These are phyloP conservation scores for Hylaea fasciaria DNA, from an alignment of 2,888 invertebrate genomes.

Conservation along the genomic window DNA sequence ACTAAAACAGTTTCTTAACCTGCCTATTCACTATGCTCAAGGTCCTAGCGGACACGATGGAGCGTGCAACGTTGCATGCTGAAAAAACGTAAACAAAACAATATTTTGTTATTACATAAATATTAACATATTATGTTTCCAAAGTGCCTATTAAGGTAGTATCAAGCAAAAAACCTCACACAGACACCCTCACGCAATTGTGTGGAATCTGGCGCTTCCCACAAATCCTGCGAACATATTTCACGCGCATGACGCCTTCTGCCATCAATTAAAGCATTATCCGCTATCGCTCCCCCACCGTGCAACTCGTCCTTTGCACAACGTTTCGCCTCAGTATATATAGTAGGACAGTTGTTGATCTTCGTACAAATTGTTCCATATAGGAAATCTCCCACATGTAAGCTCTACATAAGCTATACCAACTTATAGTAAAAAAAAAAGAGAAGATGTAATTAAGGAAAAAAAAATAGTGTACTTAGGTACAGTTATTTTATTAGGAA, in stretches of 20 bases:
- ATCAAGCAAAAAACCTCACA: constrained; percentile 3
- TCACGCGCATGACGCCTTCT: constrained; percentile 35
- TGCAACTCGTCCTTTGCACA: constrained; percentile 31
- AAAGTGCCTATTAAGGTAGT: neutral
- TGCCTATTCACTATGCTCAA: no score
- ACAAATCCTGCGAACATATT: constrained; percentile 44
- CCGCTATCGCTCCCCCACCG: constrained; percentile 43
- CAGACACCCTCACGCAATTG: constrained; percentile 27
- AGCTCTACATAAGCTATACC: no score
- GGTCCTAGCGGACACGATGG: no score
- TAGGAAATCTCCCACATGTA: neutral
- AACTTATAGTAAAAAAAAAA: no score
- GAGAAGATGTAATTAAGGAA: no score
- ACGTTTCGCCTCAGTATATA: neutral
- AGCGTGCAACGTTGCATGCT: no score
- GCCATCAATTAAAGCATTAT: constrained; percentile 46
- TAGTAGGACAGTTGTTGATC: constrained; percentile 1
- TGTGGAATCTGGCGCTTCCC: constrained; percentile 29
- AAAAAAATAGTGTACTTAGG: no score
- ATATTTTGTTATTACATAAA: no score
- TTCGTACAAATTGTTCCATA: neutral
- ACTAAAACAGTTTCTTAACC: no score
- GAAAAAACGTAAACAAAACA: no score
- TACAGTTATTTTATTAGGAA: no score
- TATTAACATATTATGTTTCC: no score